phyloP scores from a whole-genome alignment of 2,797 vertebrate genomes.

The Eutrigla gurnardus region DNA sequence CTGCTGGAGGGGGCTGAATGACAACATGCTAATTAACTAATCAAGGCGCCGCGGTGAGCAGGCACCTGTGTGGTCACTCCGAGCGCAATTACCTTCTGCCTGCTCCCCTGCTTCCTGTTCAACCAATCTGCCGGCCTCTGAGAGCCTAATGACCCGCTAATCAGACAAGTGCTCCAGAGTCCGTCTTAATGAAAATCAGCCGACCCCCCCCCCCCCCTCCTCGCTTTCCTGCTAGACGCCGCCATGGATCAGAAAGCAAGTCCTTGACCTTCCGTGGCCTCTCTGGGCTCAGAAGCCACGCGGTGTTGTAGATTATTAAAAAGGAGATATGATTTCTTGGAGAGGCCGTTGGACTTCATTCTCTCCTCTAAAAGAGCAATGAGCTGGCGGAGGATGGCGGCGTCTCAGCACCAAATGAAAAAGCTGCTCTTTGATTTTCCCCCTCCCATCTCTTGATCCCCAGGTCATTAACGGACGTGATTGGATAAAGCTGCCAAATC shows the following conservation, averaged over 20 bases:
- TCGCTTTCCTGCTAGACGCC: not conserved
- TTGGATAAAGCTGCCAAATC: slow-evolving; percentile 31
- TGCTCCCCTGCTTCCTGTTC: slow-evolving; percentile 71
- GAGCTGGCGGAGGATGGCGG: not conserved
- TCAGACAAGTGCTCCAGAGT: slow-evolving; percentile 72
- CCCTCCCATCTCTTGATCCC: slow-evolving; percentile 21
- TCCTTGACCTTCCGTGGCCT: slow-evolving; percentile 39
- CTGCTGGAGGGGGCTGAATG: slow-evolving; percentile 59
- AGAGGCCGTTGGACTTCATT: slow-evolving; percentile 40
- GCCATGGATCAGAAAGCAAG: slow-evolving; percentile 7
- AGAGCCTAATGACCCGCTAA: slow-evolving; percentile 78
- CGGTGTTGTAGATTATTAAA: slow-evolving; percentile 39
- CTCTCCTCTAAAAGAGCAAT: slow-evolving; percentile 29
- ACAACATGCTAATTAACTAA: slow-evolving; percentile 76
- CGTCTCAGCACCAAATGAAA: slow-evolving; percentile 45
- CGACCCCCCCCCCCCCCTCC: slow-evolving; percentile 4
- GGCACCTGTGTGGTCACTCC: slow-evolving; percentile 71
- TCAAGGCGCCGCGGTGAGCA: slow-evolving; percentile 52
- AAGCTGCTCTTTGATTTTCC: slow-evolving; percentile 22
- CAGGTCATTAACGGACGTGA: slow-evolving; percentile 48
- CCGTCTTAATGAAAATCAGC: slow-evolving; percentile 78
- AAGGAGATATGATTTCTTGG: slow-evolving; percentile 41
- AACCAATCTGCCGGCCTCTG: slow-evolving; percentile 70
- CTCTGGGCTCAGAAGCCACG: not conserved
- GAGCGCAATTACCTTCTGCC: slow-evolving; percentile 72